Evolutionary conservation across 2,113 vertebrate species (phyloP).

Genomic region (Poeciliopsis prolifica): DNA sequence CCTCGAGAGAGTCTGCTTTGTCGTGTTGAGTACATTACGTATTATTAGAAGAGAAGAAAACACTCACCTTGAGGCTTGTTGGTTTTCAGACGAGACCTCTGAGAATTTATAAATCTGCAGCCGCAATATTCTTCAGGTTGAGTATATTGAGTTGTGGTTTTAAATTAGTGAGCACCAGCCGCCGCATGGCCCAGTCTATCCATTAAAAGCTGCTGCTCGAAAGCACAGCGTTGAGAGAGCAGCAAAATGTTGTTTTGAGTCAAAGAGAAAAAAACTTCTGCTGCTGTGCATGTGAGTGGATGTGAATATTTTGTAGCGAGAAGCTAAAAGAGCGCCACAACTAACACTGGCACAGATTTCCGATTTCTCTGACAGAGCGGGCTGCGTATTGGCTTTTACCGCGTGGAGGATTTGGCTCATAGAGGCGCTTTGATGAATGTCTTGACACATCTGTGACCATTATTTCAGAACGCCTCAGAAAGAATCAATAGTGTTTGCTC

Average conservation of each 20-base stretch:
- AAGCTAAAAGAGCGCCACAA: conserved; percentile 48
- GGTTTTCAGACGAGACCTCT: conserved; percentile 26
- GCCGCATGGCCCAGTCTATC: neutral
- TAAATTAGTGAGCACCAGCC: conserved; percentile 23
- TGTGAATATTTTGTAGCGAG: conserved; percentile 46
- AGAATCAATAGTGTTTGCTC: conserved; percentile 74
- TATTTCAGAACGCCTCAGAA: conserved; percentile 71
- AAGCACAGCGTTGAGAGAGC: conserved; percentile 14
- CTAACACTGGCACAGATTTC: conserved; percentile 61
- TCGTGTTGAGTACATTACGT: conserved; percentile 55
- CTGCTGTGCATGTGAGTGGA: conserved; percentile 19
- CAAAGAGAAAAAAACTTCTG: conserved; percentile 9
- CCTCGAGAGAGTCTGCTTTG: conserved; percentile 53
- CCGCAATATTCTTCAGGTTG: conserved; percentile 35
- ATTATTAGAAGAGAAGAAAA: conserved; percentile 58
- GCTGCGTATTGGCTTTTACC: conserved; percentile 63
- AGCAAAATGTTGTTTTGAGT: conserved; percentile 16
- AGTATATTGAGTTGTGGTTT: conserved; percentile 28
- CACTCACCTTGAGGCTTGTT: conserved; percentile 47
- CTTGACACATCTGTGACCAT: conserved; percentile 73
- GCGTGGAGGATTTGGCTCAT: conserved; percentile 59
- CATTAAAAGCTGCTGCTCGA: conserved; percentile 6
- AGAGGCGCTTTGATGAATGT: conserved; percentile 73
- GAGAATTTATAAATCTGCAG: conserved; percentile 37
- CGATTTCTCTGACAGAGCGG: conserved; percentile 55